Conservation (phyloP, 2,888 invertebrate species). For the Sarcophaga caerulescens region DNA sequence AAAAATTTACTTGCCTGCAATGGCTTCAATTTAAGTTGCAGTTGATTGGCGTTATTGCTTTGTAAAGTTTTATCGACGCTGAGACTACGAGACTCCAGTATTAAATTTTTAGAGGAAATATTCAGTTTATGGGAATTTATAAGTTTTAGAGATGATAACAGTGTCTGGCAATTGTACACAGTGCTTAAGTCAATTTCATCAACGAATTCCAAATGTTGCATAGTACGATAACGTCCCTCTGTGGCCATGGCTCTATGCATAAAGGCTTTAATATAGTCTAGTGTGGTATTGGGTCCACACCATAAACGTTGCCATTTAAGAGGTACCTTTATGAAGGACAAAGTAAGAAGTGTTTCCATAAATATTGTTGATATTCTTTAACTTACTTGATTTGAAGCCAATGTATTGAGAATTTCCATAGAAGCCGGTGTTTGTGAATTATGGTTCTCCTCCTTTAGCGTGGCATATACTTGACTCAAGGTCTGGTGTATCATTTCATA, state of each 20-base stretch:
- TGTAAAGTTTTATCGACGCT: not conserved
- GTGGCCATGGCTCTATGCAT: slow-evolving; percentile 76
- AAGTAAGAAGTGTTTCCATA: not conserved
- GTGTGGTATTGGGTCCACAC: slow-evolving; percentile 77
- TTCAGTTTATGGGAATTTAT: slow-evolving; percentile 75
- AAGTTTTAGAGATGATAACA: slow-evolving; percentile 79
- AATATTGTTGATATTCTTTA: not conserved
- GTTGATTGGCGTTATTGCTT: slow-evolving; percentile 44
- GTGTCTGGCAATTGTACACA: slow-evolving; percentile 79
- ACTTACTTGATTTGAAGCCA: slow-evolving; percentile 56
- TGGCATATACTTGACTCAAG: slow-evolving; percentile 75
- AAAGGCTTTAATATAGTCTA: slow-evolving; percentile 78
- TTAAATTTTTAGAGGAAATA: slow-evolving; percentile 77
- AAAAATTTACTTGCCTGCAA: slow-evolving; percentile 74
- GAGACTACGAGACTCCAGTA: slow-evolving; percentile 68
- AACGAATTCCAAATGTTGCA: slow-evolving; percentile 74
- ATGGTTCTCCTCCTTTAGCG: slow-evolving; percentile 72
- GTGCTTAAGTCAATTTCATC: slow-evolving; percentile 76
- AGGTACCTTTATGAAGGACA: slow-evolving; percentile 73
- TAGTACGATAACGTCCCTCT: slow-evolving; percentile 75
- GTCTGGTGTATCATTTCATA: slow-evolving; percentile 78
- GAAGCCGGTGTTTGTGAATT: slow-evolving; percentile 75
- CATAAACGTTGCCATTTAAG: slow-evolving; percentile 78
- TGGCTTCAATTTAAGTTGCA: slow-evolving; percentile 74
- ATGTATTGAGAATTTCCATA: slow-evolving; percentile 15